Conservation (phyloP, 2,797 vertebrate species). For the Lacerta agilis region DNA sequence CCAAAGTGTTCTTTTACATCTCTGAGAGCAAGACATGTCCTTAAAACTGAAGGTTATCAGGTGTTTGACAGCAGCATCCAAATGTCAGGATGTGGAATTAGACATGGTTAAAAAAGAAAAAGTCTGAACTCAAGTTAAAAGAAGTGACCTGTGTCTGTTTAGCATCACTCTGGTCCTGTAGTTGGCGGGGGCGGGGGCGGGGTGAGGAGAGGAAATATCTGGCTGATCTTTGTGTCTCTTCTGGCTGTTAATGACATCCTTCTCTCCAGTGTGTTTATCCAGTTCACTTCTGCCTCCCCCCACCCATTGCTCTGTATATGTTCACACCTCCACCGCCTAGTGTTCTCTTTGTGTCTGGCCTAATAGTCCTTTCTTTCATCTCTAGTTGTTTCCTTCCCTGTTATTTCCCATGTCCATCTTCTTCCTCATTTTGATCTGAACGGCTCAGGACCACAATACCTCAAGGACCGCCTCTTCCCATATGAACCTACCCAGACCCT, state of each 20-base stretch:
- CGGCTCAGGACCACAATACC: too few relatives aligned
- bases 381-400: not conserved
- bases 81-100: not conserved
- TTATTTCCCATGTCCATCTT: not conserved
- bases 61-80: not conserved
- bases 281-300: not conserved
- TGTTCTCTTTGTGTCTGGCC: not conserved
- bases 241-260: not conserved
- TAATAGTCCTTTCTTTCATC: not conserved
- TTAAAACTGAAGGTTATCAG: not conserved
- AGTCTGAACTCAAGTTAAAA: not conserved
- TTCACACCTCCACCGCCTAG: too few relatives aligned
- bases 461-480: too few relatives aligned
- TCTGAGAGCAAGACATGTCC: not conserved
- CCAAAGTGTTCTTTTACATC: not conserved
- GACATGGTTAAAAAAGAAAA: not conserved
- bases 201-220: not conserved
- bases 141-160: not conserved
- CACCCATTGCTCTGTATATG: too few relatives aligned
- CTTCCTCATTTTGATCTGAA: not conserved
- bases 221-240: not conserved
- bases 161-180: not conserved
- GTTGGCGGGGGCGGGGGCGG: too few relatives aligned
- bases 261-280: not conserved
- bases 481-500: too few relatives aligned